Evolutionary conservation across 2,888 invertebrate genomes (phyloP), one percentile per base, ranked within the genome.

Genomic region (Apotomis turbidana): DNA sequence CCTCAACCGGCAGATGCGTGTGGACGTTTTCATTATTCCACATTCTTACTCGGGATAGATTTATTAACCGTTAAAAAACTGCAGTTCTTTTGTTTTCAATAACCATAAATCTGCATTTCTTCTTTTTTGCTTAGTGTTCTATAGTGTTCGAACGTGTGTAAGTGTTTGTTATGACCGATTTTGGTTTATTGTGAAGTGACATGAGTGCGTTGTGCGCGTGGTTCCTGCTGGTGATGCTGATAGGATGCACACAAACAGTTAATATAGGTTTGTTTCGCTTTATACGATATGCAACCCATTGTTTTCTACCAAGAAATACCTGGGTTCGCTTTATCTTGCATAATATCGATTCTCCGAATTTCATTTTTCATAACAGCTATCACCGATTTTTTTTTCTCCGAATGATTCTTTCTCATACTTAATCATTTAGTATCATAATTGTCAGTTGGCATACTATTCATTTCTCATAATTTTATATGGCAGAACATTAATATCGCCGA

Each of bases 191-290:
- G n/a, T 38, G 59, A 52, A 41, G 51, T 44, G 9, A 41, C n/a
- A 68, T 68, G 68, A 6, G 41, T 60, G 68, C 15, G 3, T 59
- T 60, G 52, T 44, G 10, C 52, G 44, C 36, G 36, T n/a, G 52
- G 27, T 44, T 44, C 41, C 59, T 68, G 68, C 13, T 68, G 44
- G 12, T 68, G 51, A 6, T 68, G 44, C 10, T 8, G 13, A 27
- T 55, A 8, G 61, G 49, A 27, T 41, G 15, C 8, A 44, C 44
- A n/a, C 41, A 15, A 12, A 44, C 54, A 12, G 12, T 54, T n/a
- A 64, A 64, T 3, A 64, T 64, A 12, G 64, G 64, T 64, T 4
- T 27, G 64, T 41, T 41, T 41, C 4, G 0, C 6, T 41, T 41
- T 41, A 6, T 27, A 27, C 27, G 27, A 27, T 27, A 27, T 27